Percentiles rank a stretch among this genome's conserved stretches.
Evolutionary conservation across 2,113 vertebrate species (phyloP).

Genomic region (Sinosuthora webbiana): DNA sequence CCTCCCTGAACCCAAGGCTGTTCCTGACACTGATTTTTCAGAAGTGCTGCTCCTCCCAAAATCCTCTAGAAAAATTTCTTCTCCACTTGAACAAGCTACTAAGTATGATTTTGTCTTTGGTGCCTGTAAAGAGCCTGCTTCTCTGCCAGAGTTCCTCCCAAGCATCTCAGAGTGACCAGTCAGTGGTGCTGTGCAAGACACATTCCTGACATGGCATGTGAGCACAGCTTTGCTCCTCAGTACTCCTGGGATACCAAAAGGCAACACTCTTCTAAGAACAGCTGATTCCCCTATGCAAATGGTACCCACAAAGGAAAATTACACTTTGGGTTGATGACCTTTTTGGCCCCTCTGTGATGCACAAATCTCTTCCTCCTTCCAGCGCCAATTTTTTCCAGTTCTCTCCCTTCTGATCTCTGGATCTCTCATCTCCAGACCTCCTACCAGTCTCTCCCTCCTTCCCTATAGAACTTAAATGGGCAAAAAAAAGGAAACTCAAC

Average conservation of each 20-base stretch:
- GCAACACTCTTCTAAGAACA: background rate
- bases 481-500: background rate
- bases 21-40: background rate
- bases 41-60: background rate
- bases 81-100: background rate
- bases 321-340: background rate
- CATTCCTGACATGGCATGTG: background rate
- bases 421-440: background rate
- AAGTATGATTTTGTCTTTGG: background rate
- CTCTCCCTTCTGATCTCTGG: background rate
- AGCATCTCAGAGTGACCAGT: accelerated
- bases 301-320: background rate
- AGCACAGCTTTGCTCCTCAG: background rate
- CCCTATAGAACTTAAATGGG: background rate
- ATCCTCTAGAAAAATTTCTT: background rate
- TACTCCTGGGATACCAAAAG: background rate
- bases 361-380: background rate
- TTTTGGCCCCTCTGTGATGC: background rate
- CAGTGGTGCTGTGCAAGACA: background rate
- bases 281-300: background rate
- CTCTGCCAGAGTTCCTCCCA: background rate
- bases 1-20: background rate
- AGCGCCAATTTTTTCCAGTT: background rate
- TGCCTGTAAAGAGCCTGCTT: background rate
- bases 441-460: background rate